Evolutionary conservation across 1,140 invertebrate species (phyloP).

Genomic region (Colletes latitarsis): DNA sequence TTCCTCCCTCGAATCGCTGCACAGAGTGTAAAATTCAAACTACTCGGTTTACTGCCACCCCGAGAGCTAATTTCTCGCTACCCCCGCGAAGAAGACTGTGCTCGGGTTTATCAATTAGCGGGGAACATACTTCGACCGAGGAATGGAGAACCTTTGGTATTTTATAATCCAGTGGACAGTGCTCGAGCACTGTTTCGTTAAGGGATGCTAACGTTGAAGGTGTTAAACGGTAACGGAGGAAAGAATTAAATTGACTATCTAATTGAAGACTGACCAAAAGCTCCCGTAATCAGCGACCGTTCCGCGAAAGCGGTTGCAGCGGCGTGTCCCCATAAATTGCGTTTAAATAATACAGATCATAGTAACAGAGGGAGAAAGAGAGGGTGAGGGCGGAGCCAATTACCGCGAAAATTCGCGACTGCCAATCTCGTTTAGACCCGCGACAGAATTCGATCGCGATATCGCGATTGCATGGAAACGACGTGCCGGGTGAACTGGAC

Average conservation of each 20-base stretch:
- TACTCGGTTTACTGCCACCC: too few relatives aligned
- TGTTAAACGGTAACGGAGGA: too few relatives aligned
- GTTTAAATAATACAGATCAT: slow-evolving; percentile 19
- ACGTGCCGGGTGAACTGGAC: not conserved
- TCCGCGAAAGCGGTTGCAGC: not conserved
- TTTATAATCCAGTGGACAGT: too few relatives aligned
- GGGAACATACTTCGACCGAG: too few relatives aligned
- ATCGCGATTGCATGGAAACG: not conserved
- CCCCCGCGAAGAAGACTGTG: too few relatives aligned
- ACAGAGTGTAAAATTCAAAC: too few relatives aligned
- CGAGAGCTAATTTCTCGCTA: too few relatives aligned
- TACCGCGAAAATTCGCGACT: slow-evolving; percentile 27
- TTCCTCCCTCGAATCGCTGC: not conserved
- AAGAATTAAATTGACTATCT: too few relatives aligned
- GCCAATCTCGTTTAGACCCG: slow-evolving; percentile 18
- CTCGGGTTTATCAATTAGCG: too few relatives aligned
- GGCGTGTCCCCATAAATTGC: slow-evolving; percentile 8
- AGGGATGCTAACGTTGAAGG: too few relatives aligned
- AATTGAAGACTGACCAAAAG: not conserved
- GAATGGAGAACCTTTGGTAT: too few relatives aligned
- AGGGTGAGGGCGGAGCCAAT: slow-evolving; percentile 8
- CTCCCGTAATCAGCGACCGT: not conserved
- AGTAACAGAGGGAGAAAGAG: not conserved
- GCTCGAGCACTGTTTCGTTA: too few relatives aligned
- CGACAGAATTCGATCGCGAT: slow-evolving; percentile 6